Evolutionary conservation across 2,888 invertebrate species (phyloP).

Genomic region (Oligia strigilis): DNA sequence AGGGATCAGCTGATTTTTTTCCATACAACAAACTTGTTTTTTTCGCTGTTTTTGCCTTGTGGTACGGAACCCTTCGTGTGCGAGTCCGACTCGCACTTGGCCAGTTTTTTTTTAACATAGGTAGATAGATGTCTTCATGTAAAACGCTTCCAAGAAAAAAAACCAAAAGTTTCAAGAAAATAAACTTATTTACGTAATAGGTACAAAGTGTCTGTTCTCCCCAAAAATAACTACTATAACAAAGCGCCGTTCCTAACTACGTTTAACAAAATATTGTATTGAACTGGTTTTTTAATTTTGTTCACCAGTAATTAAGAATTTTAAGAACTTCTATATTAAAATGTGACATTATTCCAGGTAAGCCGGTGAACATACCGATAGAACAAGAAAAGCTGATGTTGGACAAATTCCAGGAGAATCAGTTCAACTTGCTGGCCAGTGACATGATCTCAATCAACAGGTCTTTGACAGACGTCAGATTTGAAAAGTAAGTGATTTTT

Average conservation of each 20-base stretch:
- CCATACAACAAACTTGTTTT: no score
- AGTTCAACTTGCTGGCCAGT: conserved; percentile 99
- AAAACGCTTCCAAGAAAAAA: background rate
- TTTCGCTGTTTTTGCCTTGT: no score
- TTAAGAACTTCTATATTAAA: conserved; percentile 23
- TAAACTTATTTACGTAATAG: background rate
- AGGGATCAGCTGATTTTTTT: no score
- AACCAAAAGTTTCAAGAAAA: background rate
- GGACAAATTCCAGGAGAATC: conserved; percentile 99
- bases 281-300: background rate
- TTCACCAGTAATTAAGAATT: background rate
- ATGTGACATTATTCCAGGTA: conserved; percentile 81
- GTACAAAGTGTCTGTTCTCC: no score
- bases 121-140: no score
- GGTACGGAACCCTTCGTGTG: no score
- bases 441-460: conserved; percentile 99
- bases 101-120: background rate
- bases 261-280: background rate
- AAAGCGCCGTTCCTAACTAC: background rate
- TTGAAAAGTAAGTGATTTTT: conserved; percentile 94
- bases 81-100: no score
- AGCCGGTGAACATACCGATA: conserved; percentile 96
- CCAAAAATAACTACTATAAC: no score
- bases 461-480: conserved; percentile 97
- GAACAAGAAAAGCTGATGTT: conserved; percentile 97